phyloP scores from a whole-genome alignment of 1,140 invertebrate genomes.

The Harpegnathos saltator region DNA sequence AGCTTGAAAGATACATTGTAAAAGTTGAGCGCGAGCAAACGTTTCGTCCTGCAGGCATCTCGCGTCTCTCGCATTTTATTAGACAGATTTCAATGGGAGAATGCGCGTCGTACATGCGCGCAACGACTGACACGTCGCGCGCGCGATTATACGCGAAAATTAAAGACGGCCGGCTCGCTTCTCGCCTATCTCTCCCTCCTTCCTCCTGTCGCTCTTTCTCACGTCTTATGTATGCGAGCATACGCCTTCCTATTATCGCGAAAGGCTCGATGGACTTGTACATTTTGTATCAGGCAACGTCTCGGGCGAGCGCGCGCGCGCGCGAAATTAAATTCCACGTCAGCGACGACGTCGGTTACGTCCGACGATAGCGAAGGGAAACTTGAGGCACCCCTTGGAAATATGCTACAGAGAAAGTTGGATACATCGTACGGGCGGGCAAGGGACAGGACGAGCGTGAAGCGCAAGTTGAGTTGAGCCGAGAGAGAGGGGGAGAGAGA shows the following conservation, averaged over 20 bases:
- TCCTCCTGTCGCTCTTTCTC: no score
- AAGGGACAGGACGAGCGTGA: neutral
- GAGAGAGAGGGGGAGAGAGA: neutral
- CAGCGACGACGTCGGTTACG: slow-evolving; percentile 42
- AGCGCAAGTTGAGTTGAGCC: neutral
- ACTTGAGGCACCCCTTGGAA: slow-evolving; percentile 33
- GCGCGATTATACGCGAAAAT: slow-evolving; percentile 58
- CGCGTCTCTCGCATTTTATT: slow-evolving; percentile 43
- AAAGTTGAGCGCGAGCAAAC: slow-evolving; percentile 32
- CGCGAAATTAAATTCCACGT: slow-evolving; percentile 55
- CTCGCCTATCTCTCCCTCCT: no score
- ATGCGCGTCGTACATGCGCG: slow-evolving; percentile 8
- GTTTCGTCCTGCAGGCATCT: slow-evolving; percentile 20
- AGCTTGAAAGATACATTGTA: slow-evolving; percentile 27
- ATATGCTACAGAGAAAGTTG: slow-evolving; percentile 47
- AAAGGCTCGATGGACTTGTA: slow-evolving; percentile 52
- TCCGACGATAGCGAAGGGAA: slow-evolving; percentile 31
- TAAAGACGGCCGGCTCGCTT: slow-evolving; percentile 4
- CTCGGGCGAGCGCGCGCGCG: slow-evolving; percentile 16
- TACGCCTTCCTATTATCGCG: slow-evolving; percentile 21
- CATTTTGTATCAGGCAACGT: slow-evolving; percentile 49
- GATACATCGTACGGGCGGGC: neutral
- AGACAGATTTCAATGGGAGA: slow-evolving; percentile 31
- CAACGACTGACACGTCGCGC: neutral
- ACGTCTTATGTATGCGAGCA: neutral